A percentile compares a stretch with the other conserved stretches of the same genome.
These are phyloP conservation scores for Chaetorhynchus papuensis DNA, from an alignment of 2,113 vertebrate species.

Conservation along the genomic window DNA sequence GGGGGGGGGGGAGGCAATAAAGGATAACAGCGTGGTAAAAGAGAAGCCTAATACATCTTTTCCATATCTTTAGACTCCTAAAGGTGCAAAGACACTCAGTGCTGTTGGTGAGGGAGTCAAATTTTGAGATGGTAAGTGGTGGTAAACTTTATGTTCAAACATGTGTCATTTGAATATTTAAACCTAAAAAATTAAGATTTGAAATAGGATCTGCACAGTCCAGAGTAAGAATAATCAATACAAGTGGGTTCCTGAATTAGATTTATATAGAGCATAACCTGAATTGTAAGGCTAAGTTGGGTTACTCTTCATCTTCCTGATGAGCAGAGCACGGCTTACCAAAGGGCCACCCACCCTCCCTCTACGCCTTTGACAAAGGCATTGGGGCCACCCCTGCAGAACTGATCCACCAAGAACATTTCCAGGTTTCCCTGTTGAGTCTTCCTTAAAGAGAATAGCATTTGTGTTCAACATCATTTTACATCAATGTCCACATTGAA, in stretches of 20 bases:
- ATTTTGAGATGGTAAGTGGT: background rate
- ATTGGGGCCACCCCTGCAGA: background rate
- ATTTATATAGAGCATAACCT: background rate
- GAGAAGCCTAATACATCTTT: background rate
- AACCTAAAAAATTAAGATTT: background rate
- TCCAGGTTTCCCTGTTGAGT: background rate
- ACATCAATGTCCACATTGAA: background rate
- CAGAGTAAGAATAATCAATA: background rate
- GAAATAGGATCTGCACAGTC: background rate
- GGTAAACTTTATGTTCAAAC: background rate
- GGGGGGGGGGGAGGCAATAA: background rate
- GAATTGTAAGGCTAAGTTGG: background rate
- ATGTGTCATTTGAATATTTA: background rate
- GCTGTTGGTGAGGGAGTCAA: background rate
- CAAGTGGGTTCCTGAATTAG: background rate
- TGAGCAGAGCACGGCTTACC: background rate
- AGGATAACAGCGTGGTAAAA: background rate
- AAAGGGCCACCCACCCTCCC: background rate
- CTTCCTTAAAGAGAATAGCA: background rate
- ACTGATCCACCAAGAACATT: background rate
- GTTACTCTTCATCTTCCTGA: background rate
- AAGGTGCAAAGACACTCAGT: background rate
- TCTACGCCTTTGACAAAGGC: background rate
- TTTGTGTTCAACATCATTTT: background rate
- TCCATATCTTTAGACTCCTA: background rate